Percentiles rank a stretch among this genome's conserved stretches.
Conservation (phyloP, 2,797 vertebrate species). For the Acrocephalus scirpaceus region DNA sequence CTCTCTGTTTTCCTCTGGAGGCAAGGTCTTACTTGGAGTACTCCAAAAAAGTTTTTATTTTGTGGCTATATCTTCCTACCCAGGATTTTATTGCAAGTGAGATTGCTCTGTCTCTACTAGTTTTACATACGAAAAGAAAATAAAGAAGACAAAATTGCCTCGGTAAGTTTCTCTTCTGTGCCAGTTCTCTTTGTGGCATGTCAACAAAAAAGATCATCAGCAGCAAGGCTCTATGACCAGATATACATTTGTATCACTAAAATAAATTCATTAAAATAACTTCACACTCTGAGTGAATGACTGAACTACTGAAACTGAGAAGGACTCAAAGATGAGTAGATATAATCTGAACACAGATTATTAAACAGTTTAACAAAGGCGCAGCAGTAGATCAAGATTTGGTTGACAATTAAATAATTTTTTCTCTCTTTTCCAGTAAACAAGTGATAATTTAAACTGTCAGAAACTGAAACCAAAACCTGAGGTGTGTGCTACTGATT, state of each 20-base stretch:
- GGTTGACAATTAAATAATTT: not conserved
- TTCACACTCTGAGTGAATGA: not conserved
- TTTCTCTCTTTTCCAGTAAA: not conserved
- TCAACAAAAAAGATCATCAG: not conserved
- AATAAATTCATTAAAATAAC: not conserved
- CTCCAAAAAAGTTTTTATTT: not conserved
- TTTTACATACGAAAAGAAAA: not conserved
- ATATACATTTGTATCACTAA: not conserved
- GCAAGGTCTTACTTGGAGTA: not conserved
- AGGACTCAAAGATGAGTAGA: not conserved
- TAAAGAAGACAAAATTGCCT: not conserved
- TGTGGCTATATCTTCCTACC: not conserved
- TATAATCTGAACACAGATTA: not conserved
- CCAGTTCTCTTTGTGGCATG: not conserved
- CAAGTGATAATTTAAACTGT: not conserved
- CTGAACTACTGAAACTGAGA: not conserved
- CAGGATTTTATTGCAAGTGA: not conserved
- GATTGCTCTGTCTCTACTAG: not conserved
- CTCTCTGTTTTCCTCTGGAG: not conserved
- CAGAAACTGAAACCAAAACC: not conserved
- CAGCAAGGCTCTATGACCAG: not conserved
- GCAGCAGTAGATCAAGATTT: not conserved
- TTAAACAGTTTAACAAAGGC: not conserved
- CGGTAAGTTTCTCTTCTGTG: not conserved
- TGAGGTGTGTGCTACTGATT: not conserved